Conservation (phyloP, 2,888 invertebrate genomes). For the Dione juno region DNA sequence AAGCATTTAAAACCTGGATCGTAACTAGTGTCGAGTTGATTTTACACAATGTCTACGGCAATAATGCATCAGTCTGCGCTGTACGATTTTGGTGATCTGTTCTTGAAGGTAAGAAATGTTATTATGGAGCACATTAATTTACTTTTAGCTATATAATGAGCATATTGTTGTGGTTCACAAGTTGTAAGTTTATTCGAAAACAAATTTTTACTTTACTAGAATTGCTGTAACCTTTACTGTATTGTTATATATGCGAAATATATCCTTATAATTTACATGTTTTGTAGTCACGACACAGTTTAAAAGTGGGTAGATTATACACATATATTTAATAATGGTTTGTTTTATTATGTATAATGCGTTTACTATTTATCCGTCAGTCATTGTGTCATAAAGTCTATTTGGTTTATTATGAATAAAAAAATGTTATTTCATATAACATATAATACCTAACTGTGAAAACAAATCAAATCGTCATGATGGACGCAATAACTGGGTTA, state of each 20-base stretch:
- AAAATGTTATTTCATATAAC: neutral
- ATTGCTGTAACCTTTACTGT: neutral
- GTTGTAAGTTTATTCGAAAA: neutral
- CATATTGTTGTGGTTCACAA: neutral
- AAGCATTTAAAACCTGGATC: slow-evolving; percentile 68
- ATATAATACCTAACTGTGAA: too few species aligned
- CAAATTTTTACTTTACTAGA: neutral
- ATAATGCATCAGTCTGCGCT: slow-evolving; percentile 90
- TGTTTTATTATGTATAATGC: slow-evolving; percentile 17
- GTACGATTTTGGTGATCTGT: slow-evolving; percentile 89
- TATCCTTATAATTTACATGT: neutral
- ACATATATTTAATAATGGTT: neutral
- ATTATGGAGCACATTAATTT: slow-evolving; percentile 11
- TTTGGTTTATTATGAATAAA: neutral
- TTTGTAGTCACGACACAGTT: neutral
- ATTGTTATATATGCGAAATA: neutral
- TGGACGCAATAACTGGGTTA: too few species aligned
- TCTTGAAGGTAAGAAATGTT: slow-evolving; percentile 85
- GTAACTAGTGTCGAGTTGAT: slow-evolving; percentile 72
- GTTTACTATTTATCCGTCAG: slow-evolving; percentile 7
- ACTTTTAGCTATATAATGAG: neutral
- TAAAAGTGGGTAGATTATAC: slow-evolving; percentile 11
- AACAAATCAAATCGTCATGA: too few species aligned
- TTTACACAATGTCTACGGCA: slow-evolving; percentile 88
- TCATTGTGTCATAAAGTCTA: slow-evolving; percentile 19